Conservation (phyloP, 2,888 invertebrate genomes). For the Watsonalla binaria region DNA sequence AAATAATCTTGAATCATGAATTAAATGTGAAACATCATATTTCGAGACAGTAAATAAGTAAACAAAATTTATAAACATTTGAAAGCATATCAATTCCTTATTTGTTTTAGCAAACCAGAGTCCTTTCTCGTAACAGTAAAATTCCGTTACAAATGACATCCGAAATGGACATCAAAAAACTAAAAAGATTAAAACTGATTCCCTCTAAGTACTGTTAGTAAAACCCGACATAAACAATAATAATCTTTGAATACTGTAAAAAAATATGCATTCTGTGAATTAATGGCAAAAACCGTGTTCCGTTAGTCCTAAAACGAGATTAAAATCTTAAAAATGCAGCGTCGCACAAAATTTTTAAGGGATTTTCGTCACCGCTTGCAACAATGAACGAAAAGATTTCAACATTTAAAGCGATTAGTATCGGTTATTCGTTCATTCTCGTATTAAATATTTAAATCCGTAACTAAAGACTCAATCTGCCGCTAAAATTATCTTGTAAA, state of each 20-base stretch:
- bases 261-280: not conserved
- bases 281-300: not conserved
- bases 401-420: slow-evolving; percentile 52
- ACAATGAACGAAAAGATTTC: slow-evolving; percentile 36
- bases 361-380: slow-evolving; percentile 23
- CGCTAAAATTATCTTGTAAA: slow-evolving; percentile 7
- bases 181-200: slow-evolving; percentile 12
- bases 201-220: not conserved
- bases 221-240: not conserved
- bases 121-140: not conserved
- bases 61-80: too few relatives aligned
- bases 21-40: too few relatives aligned
- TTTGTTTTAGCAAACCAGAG: too few relatives aligned
- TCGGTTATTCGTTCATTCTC: slow-evolving; percentile 31
- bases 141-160: not conserved
- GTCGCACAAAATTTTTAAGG: slow-evolving; percentile 24
- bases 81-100: too few relatives aligned
- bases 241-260: not conserved
- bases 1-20: too few relatives aligned
- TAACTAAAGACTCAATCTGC: slow-evolving; percentile 24
- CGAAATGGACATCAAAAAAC: not conserved
- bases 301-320: slow-evolving; percentile 33
- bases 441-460: slow-evolving; percentile 23
- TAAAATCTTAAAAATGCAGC: slow-evolving; percentile 25
- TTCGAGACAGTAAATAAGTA: too few relatives aligned